Percentiles rank a stretch among this genome's conserved stretches.
phyloP scores from a whole-genome alignment of 2,888 invertebrate species.

The Drosophila mulleri region DNA sequence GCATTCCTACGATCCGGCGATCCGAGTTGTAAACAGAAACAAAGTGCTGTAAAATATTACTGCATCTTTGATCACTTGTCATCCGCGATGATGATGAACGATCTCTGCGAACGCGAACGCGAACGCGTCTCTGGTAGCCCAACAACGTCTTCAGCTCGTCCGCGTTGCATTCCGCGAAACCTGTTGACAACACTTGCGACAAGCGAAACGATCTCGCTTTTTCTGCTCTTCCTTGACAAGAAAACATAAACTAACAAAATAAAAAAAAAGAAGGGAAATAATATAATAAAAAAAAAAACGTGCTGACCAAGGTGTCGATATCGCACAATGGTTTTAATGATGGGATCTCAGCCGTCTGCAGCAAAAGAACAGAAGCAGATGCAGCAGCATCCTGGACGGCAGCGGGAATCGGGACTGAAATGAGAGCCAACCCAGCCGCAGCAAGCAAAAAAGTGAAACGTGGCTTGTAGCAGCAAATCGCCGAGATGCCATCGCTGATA shows the following conservation, averaged over 20 bases:
- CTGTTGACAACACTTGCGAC: constrained; percentile 81
- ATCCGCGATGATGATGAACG: constrained; percentile 76
- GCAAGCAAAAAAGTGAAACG: constrained; percentile 62
- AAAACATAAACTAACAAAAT: constrained; percentile 7
- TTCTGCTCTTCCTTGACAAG: constrained; percentile 31
- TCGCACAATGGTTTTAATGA: constrained; percentile 81
- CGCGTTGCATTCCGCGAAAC: constrained; percentile 68
- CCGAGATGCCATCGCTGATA: constrained; percentile 75
- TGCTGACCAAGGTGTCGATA: constrained; percentile 77
- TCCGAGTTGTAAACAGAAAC: constrained; percentile 67
- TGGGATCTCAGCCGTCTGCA: constrained; percentile 61
- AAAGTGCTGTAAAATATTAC: constrained; percentile 79
- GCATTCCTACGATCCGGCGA: constrained; percentile 50
- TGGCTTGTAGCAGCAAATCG: constrained; percentile 74
- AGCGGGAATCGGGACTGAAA: constrained; percentile 3
- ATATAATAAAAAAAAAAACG: constrained; percentile 30
- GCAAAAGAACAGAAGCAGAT: constrained; percentile 14
- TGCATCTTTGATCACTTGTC: constrained; percentile 79
- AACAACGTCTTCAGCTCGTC: constrained; percentile 16
- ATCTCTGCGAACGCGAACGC: constrained; percentile 34
- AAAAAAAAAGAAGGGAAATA: not conserved
- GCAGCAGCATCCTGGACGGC: constrained; percentile 8
- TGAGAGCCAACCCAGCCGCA: constrained; percentile 15
- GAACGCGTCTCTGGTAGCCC: not conserved
- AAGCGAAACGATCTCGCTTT: constrained; percentile 80